These are phyloP conservation scores for Steromphala cineraria DNA, from an alignment of 2,888 invertebrate genomes.

Conservation along the genomic window DNA sequence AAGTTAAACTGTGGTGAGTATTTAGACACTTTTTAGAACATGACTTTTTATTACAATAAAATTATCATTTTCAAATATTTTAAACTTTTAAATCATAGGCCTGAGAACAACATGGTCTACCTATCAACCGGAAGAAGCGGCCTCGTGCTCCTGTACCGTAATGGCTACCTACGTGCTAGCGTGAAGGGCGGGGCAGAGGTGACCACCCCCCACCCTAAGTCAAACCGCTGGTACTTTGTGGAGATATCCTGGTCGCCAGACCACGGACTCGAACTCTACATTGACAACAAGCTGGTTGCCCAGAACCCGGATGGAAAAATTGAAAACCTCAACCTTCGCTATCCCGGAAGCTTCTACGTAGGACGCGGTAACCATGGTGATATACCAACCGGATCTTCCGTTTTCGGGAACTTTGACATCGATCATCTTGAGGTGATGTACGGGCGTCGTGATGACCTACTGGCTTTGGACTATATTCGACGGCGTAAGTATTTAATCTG, in stretches of 20 bases:
- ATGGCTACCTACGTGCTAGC: constrained; percentile 59
- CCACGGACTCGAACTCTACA: constrained; percentile 58
- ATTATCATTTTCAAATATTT: too few relatives aligned
- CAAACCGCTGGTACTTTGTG: constrained; percentile 68
- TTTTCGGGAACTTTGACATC: constrained; percentile 54
- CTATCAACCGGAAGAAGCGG: constrained; percentile 66
- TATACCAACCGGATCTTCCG: constrained; percentile 42
- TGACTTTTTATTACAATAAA: too few relatives aligned
- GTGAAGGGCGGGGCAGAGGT: constrained; percentile 46
- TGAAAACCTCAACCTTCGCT: constrained; percentile 11
- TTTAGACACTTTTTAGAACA: too few relatives aligned
- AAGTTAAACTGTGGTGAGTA: too few relatives aligned
- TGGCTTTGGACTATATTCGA: constrained; percentile 65
- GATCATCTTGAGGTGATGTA: constrained; percentile 71
- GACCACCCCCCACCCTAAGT: constrained; percentile 43
- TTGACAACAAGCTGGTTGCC: constrained; percentile 56
- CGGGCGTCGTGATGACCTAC: constrained; percentile 56
- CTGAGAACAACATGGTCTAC: constrained; percentile 67
- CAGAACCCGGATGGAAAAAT: constrained; percentile 1
- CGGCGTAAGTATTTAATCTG: constrained; percentile 52
- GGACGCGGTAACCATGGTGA: constrained; percentile 64
- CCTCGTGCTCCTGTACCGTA: constrained; percentile 61
- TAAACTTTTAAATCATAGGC: constrained; percentile 44
- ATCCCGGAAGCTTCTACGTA: constrained; percentile 49
- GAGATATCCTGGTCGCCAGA: constrained; percentile 70